phyloP scores from a whole-genome alignment of 2,888 invertebrate genomes.

The Stictocephala bisonia region DNA sequence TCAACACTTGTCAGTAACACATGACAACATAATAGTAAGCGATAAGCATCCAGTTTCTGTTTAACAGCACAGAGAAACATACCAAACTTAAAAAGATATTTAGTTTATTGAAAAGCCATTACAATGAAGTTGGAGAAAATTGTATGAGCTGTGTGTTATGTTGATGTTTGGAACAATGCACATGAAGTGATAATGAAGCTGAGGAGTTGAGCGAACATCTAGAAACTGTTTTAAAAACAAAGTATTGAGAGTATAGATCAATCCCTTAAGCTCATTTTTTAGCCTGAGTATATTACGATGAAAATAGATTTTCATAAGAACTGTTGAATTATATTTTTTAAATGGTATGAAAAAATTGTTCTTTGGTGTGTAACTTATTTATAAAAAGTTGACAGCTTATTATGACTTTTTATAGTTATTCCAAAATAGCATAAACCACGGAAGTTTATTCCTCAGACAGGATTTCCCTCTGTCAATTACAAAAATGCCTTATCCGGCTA shows the following conservation, averaged over 20 bases:
- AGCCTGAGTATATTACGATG: not conserved
- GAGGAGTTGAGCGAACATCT: not conserved
- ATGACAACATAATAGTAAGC: conserved; percentile 4
- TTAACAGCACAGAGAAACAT: not conserved
- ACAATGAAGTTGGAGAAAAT: conserved; percentile 15
- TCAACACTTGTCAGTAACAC: not conserved
- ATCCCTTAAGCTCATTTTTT: not conserved
- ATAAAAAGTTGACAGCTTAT: not conserved
- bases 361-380: too few relatives aligned
- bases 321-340: too few relatives aligned
- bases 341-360: too few relatives aligned
- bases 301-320: not conserved
- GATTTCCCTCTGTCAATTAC: not conserved
- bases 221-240: not conserved
- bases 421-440: conserved; percentile 11
- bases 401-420: not conserved
- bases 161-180: not conserved
- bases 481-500: conserved; percentile 14
- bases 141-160: not conserved
- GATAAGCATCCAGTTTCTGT: conserved; percentile 4
- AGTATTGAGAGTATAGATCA: not conserved
- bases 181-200: not conserved
- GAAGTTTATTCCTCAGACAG: not conserved
- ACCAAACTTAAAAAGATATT: not conserved
- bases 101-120: conserved; percentile 22